A percentile compares a stretch with the other conserved stretches of the same genome.
Evolutionary conservation across 2,113 vertebrate genomes (phyloP).

Genomic region (Ginglymostoma cirratum): DNA sequence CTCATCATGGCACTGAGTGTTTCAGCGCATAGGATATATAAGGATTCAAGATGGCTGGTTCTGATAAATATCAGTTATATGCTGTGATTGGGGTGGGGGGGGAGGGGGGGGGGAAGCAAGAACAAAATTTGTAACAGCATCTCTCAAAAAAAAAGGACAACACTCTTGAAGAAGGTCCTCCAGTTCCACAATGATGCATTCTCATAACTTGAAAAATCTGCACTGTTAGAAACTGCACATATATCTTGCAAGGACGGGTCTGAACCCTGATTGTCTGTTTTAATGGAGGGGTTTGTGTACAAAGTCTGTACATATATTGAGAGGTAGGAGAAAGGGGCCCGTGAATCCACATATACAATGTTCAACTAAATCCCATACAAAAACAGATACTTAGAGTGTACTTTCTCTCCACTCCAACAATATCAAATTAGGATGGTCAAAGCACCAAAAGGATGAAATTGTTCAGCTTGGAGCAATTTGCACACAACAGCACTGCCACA

Average conservation of each 20-base stretch:
- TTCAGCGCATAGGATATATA: not conserved
- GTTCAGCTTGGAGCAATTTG: not conserved
- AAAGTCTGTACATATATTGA: not conserved
- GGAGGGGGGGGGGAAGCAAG: not conserved
- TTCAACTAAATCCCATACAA: not conserved
- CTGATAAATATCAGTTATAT: not conserved
- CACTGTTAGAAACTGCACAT: not conserved
- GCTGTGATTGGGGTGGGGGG: not conserved
- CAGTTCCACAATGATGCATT: not conserved
- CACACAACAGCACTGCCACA: not conserved
- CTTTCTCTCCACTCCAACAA: not conserved
- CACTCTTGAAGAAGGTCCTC: not conserved
- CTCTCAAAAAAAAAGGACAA: not conserved
- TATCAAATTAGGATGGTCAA: constrained; percentile 8
- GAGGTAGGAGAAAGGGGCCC: not conserved
- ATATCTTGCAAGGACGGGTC: not conserved
- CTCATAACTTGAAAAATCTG: not conserved
- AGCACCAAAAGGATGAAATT: not conserved
- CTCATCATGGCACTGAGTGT: not conserved
- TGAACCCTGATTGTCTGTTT: not conserved
- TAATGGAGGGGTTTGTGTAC: not conserved
- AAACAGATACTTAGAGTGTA: not conserved
- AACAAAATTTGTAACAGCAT: not conserved
- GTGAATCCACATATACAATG: not conserved
- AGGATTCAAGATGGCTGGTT: not conserved